These are phyloP conservation scores for Nesogale talazaci DNA, from an alignment of 2,113 vertebrate genomes.

Conservation along the genomic window DNA sequence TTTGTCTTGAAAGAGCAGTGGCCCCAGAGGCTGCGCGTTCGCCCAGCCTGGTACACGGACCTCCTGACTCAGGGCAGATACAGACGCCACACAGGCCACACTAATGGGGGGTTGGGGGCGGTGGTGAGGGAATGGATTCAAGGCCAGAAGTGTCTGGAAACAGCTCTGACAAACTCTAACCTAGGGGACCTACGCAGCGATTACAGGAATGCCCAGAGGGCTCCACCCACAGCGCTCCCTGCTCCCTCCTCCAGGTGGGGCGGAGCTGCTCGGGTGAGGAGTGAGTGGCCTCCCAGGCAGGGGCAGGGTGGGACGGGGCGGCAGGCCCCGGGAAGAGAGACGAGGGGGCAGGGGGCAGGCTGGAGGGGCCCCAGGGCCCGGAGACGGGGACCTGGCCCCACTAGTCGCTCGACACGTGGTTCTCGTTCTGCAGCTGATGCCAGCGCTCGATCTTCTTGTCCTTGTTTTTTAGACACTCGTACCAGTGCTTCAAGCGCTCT, in stretches of 20 bases:
- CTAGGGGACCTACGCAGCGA: background rate
- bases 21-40: background rate
- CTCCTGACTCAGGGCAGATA: no score
- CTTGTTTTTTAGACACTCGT: slow-evolving; percentile 98
- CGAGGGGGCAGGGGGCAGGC: slow-evolving; percentile 53
- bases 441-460: slow-evolving; percentile 99
- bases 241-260: background rate
- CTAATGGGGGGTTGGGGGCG: background rate
- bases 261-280: background rate
- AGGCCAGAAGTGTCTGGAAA: background rate
- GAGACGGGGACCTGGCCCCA: background rate
- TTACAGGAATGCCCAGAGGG: accelerated
- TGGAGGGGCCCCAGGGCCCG: background rate
- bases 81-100: background rate
- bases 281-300: background rate
- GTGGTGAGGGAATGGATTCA: background rate
- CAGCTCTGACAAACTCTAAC: background rate
- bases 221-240: background rate
- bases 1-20: background rate
- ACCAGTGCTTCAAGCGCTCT: slow-evolving; percentile 98
- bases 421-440: slow-evolving; percentile 95
- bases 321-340: slow-evolving; percentile 77
- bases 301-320: background rate
- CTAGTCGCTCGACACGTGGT: slow-evolving; percentile 93
- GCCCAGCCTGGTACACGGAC: background rate